Evolutionary conservation across 2,888 invertebrate genomes (phyloP).

Genomic region (Ischnura elegans): DNA sequence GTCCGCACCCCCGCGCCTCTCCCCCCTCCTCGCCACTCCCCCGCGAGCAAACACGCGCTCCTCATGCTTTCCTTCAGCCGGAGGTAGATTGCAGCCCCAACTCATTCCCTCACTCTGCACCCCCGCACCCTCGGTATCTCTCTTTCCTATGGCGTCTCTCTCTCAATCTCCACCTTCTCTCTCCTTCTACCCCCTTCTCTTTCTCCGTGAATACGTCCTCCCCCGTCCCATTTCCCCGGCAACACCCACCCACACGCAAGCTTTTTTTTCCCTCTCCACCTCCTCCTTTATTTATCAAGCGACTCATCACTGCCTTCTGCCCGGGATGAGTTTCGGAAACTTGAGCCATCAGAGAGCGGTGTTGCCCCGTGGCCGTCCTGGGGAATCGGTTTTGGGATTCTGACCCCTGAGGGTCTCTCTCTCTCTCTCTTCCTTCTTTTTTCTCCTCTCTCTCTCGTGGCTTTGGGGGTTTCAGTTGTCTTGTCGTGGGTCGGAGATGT

Average conservation of each 20-base stretch:
- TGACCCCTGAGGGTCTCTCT: not conserved
- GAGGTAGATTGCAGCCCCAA: not conserved
- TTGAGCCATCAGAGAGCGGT: constrained; percentile 25
- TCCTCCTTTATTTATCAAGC: constrained; percentile 35
- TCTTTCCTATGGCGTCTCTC: not conserved
- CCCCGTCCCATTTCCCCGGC: not conserved
- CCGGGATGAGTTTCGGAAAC: constrained; percentile 24
- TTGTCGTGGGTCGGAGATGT: not conserved
- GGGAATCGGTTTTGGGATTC: not conserved
- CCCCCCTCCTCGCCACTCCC: not conserved
- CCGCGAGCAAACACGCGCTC: not conserved
- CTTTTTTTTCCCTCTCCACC: not conserved
- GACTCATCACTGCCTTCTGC: not conserved
- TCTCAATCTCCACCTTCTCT: not conserved
- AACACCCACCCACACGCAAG: not conserved
- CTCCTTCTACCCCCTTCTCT: not conserved
- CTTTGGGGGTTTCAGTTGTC: not conserved
- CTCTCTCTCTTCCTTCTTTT: not conserved
- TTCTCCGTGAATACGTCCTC: not conserved
- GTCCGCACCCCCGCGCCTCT: not conserved
- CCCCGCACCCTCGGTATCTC: not conserved
- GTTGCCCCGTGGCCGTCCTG: not conserved
- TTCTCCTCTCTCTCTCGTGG: not conserved
- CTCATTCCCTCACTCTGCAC: not conserved
- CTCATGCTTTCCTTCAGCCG: not conserved